Conservation (phyloP, 2,113 vertebrate genomes). For the Oreochromis tanganicae region DNA sequence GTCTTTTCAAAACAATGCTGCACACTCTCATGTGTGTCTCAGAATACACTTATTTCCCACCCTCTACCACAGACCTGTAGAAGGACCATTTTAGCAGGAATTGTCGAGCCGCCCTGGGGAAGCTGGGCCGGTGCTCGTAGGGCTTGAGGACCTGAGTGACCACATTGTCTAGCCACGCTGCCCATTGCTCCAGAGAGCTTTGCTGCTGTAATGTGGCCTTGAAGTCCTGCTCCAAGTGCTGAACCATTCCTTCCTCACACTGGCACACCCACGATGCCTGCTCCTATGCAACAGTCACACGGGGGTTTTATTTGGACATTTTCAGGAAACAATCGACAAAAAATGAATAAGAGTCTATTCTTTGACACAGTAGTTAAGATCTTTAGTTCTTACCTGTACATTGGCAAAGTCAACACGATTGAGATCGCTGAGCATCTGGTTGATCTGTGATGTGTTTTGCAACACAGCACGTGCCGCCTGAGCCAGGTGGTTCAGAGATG, state of each 20-base stretch:
- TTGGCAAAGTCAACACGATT: slow-evolving; percentile 98
- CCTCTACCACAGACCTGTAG: slow-evolving; percentile 72
- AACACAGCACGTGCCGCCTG: slow-evolving; percentile 94
- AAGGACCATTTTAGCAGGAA: slow-evolving; percentile 99
- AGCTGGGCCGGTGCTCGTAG: slow-evolving; percentile 85
- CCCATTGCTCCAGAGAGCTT: slow-evolving; percentile 98
- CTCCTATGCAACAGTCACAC: slow-evolving; percentile 71
- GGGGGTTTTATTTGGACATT: not conserved
- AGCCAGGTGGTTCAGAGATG: slow-evolving; percentile 95
- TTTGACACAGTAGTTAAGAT: not conserved
- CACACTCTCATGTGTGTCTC: not conserved
- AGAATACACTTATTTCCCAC: not conserved
- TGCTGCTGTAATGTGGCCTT: slow-evolving; percentile 96
- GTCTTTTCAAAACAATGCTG: not conserved
- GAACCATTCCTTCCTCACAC: slow-evolving; percentile 92
- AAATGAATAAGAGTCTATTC: not conserved
- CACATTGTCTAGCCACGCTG: slow-evolving; percentile 89
- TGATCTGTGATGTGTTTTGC: slow-evolving; percentile 97
- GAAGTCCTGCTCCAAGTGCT: slow-evolving; percentile 96
- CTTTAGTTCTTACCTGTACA: slow-evolving; percentile 80
- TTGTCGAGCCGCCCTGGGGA: slow-evolving; percentile 92
- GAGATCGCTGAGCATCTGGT: slow-evolving; percentile 99
- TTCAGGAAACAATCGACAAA: not conserved
- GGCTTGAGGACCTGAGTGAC: slow-evolving; percentile 92
- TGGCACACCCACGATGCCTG: slow-evolving; percentile 99